These are phyloP conservation scores for Coracopsis vasa DNA, from an alignment of 2,113 vertebrate genomes.

Conservation along the genomic window DNA sequence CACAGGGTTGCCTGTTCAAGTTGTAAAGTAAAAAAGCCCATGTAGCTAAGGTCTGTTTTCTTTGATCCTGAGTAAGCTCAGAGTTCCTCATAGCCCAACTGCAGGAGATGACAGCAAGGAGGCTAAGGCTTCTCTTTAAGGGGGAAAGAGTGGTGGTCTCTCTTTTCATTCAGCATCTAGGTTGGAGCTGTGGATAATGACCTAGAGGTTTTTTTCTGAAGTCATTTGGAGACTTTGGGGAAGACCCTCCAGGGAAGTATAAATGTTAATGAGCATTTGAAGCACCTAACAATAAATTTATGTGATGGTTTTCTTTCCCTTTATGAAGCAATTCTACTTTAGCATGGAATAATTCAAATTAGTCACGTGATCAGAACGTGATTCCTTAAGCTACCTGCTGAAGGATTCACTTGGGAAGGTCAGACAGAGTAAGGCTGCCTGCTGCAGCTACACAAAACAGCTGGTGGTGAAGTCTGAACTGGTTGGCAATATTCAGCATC, in stretches of 20 bases:
- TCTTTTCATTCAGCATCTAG: neutral
- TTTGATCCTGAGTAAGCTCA: neutral
- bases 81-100: neutral
- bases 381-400: neutral
- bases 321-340: neutral
- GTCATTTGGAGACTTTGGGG: neutral
- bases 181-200: neutral
- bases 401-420: neutral
- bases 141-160: neutral
- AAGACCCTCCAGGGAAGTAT: neutral
- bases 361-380: neutral
- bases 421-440: neutral
- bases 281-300: neutral
- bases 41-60: neutral
- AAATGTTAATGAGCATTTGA: neutral
- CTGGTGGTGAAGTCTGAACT: neutral
- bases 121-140: neutral
- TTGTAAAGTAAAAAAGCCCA: neutral
- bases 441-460: neutral
- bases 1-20: neutral
- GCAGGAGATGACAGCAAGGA: neutral
- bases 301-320: accelerated
- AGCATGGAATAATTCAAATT: neutral
- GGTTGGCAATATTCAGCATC: neutral
- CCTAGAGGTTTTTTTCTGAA: neutral